Percentiles rank a stretch among this genome's conserved stretches.
Evolutionary conservation across 2,797 vertebrate genomes (phyloP).

Genomic region (Tenualosa ilisha): DNA sequence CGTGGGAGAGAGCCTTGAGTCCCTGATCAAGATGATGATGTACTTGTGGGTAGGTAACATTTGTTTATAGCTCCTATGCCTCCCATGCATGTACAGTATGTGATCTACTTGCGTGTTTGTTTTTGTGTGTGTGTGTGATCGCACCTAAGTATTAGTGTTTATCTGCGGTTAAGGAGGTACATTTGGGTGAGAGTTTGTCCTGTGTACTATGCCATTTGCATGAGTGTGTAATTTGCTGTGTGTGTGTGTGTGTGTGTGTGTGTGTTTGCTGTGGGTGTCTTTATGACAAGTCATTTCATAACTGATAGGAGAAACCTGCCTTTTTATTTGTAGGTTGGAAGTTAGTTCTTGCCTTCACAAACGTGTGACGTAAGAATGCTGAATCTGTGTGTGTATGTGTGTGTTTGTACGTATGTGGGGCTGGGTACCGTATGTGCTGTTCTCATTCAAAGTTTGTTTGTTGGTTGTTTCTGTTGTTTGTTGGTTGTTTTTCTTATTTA

Average conservation of each 20-base stretch:
- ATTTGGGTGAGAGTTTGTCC: conserved; percentile 9
- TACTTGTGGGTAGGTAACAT: conserved; percentile 87
- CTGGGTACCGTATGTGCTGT: neutral
- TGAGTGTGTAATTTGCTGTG: neutral
- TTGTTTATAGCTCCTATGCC: conserved; percentile 55
- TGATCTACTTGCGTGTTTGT: neutral
- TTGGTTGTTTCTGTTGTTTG: neutral
- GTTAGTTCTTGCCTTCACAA: neutral
- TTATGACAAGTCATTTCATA: neutral
- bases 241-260: neutral
- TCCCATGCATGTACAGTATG: neutral
- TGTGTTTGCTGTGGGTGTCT: neutral
- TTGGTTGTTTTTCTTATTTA: neutral
- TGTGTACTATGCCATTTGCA: neutral
- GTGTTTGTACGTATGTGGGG: too few species aligned
- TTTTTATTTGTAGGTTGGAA: conserved; percentile 22
- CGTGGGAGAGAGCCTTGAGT: conserved; percentile 72
- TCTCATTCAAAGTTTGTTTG: neutral
- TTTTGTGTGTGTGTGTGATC: neutral
- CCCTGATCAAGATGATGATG: conserved; percentile 88
- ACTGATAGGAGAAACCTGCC: conserved; percentile 16
- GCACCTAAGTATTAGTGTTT: conserved; percentile 15
- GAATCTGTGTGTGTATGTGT: neutral
- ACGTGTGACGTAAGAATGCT: conserved; percentile 12
- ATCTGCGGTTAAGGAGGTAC: neutral